Base-by-base conservation (phyloP, 1,140 invertebrate species). In the Chymomyza costata region DNA sequence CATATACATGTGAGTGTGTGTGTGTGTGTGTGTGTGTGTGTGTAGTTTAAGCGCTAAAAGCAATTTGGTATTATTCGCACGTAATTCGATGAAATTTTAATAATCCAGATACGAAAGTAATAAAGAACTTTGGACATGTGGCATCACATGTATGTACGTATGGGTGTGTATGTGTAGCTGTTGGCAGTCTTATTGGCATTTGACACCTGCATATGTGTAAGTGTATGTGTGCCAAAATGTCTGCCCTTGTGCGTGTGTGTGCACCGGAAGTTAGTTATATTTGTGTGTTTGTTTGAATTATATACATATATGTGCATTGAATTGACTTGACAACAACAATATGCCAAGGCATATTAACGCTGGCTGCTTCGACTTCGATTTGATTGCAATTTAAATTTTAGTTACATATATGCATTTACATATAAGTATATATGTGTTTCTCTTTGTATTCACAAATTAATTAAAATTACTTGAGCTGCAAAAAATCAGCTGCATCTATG, bases 81-180 rank as follows among this genome's bases (percentile, higher is more conserved):
- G 69, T 74, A 68, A 65, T 67, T 64, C 69, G 59, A 74, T 68
- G 60, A 67, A 74, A 74, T 74, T 74, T 68, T 74, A 74, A 74
- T 74, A 74, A 74, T 67, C 69, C 52, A 60, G 64, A 52, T 63
- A 52, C 58, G 58, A 40, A 66, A 58, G 68, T 73, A 67, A 73
- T 73, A 73, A 73, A 73, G 63, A 73, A 73, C 51, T 73, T 73
- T 56, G 47, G 51, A 71, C 66, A 71, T 70, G 48, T 60, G 66
- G 47, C 59, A 25, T 25, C 21, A 25, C 3, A 8, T 8, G 8
- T 8, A 25, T 25, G 8, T 8, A 5, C 21, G 21, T 25, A 25
- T 25, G 21, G 8, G 21, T 25, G 21, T 8, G 21, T 25, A 8
- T 25, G 8, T n/a, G 21, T 25, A 25, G 21, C 21, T 8, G 21